Conservation (phyloP, 92 coral and sea anemone genomes). For the Pocillopora grandis region DNA sequence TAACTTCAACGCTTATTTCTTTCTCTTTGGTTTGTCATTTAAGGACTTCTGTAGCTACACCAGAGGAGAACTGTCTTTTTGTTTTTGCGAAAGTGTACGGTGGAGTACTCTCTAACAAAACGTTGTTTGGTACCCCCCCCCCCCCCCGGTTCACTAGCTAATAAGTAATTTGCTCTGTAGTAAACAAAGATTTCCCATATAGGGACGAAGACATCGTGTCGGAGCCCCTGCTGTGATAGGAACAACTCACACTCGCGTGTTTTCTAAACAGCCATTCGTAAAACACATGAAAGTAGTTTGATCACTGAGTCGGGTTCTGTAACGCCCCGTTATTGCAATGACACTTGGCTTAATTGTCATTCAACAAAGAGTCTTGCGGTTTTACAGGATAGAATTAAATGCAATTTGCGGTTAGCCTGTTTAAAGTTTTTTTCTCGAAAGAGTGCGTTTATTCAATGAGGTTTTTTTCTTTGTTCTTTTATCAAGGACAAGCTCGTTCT, state of each 20-base stretch:
- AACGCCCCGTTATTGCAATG: neutral
- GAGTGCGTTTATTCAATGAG: neutral
- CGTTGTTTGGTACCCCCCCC: no score
- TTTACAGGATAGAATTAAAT: neutral
- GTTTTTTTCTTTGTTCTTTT: neutral
- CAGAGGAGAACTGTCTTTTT: no score
- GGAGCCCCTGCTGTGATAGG: slow-evolving; percentile 23
- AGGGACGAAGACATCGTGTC: slow-evolving; percentile 27
- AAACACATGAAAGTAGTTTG: neutral
- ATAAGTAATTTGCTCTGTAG: neutral
- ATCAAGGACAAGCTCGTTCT: neutral
- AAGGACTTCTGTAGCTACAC: no score
- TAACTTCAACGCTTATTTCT: no score
- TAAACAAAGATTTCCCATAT: slow-evolving; percentile 6
- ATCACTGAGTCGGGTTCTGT: neutral
- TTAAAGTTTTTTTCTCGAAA: neutral
- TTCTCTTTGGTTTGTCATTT: no score
- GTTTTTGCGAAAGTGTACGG: no score
- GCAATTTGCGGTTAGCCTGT: neutral
- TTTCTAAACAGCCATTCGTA: neutral
- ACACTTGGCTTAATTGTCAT: neutral
- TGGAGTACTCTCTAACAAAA: no score
- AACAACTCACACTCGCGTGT: neutral
- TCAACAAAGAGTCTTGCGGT: slow-evolving; percentile 2
- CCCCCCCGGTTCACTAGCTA: neutral